Conservation (phyloP, 2,888 invertebrate genomes). For the Agriopis leucophaearia region DNA sequence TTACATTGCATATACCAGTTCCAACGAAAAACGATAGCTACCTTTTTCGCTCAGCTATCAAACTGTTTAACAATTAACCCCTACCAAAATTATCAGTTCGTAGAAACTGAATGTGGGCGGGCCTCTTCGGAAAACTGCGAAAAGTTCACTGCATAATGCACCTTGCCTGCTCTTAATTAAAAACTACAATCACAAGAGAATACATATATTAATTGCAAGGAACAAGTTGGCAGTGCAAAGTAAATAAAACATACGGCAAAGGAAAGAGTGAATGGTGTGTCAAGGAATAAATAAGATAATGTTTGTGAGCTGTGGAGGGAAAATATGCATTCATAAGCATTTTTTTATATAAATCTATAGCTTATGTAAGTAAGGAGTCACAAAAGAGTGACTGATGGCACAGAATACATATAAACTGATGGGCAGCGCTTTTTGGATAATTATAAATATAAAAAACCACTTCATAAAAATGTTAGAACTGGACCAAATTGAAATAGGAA, state of each 20-base stretch:
- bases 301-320: slow-evolving; percentile 2
- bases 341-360: too few relatives aligned
- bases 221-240: slow-evolving; percentile 12
- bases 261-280: slow-evolving; percentile 8
- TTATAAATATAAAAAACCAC: too few relatives aligned
- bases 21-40: not conserved
- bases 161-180: not conserved
- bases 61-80: slow-evolving; percentile 20
- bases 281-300: slow-evolving; percentile 4
- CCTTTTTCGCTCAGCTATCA: slow-evolving; percentile 14
- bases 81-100: slow-evolving; percentile 29
- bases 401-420: too few relatives aligned
- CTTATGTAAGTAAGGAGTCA: too few relatives aligned
- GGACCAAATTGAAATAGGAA: too few relatives aligned
- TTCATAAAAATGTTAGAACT: too few relatives aligned
- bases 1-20: too few relatives aligned
- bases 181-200: slow-evolving; percentile 2
- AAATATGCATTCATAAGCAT: too few relatives aligned
- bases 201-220: slow-evolving; percentile 15
- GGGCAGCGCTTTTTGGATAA: too few relatives aligned
- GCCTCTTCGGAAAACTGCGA: slow-evolving; percentile 19
- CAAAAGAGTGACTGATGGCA: too few relatives aligned
- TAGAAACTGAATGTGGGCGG: slow-evolving; percentile 35
- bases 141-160: slow-evolving; percentile 17
- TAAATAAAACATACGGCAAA: slow-evolving; percentile 25